Conservation (phyloP, 2,113 vertebrate species). For the Carassius gibelio region DNA sequence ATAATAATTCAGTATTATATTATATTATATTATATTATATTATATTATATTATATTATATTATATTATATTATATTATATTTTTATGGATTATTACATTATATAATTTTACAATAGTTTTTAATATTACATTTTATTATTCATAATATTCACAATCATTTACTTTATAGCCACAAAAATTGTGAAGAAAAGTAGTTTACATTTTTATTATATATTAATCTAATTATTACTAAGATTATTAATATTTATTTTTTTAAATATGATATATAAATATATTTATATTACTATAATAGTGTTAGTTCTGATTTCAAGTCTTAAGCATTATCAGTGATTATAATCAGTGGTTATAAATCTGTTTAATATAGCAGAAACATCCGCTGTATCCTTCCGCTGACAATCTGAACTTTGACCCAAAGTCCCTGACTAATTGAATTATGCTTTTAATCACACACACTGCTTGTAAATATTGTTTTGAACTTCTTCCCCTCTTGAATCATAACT, state of each 20-base stretch:
- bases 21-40: no score
- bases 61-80: not conserved
- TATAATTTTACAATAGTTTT: not conserved
- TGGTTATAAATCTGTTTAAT: not conserved
- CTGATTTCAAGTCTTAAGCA: not conserved
- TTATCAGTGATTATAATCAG: not conserved
- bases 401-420: conserved; percentile 84
- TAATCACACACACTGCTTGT: conserved; percentile 75
- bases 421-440: conserved; percentile 87
- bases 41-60: no score
- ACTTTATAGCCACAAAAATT: not conserved
- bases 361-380: not conserved
- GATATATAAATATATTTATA: not conserved
- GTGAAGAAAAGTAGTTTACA: not conserved
- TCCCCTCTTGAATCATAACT: conserved; percentile 62
- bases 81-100: not conserved
- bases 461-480: conserved; percentile 86
- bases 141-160: not conserved
- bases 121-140: not conserved
- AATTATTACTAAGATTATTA: not conserved
- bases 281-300: not conserved
- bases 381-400: conserved; percentile 48
- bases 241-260: not conserved
- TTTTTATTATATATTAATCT: not conserved
- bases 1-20: no score